Percentiles rank a stretch among this genome's conserved stretches.
Evolutionary conservation across 92 coral and sea anemone species (phyloP).

Genomic region (Diadumene lineata): DNA sequence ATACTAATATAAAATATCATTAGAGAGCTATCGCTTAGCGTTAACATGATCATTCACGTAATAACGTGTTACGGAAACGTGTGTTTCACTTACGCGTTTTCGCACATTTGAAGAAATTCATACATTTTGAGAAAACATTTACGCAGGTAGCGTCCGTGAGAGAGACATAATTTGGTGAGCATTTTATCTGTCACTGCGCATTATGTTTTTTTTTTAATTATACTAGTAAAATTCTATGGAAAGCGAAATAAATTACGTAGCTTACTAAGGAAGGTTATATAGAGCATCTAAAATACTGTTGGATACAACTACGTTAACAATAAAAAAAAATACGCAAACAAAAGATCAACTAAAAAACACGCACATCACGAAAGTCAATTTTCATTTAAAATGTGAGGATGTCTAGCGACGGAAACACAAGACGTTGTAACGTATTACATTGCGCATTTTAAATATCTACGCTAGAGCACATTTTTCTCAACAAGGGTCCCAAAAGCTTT

Average conservation of each 20-base stretch:
- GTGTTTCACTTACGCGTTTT: too few species aligned
- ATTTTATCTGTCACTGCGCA: background rate
- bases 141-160: background rate
- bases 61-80: background rate
- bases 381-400: too few species aligned
- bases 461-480: too few species aligned
- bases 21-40: background rate
- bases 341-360: too few species aligned
- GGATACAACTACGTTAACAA: background rate
- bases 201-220: background rate
- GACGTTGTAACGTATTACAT: background rate
- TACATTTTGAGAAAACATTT: background rate
- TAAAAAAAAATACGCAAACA: background rate
- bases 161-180: background rate
- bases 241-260: background rate
- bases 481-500: too few species aligned
- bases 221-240: background rate
- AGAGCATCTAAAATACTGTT: too few species aligned
- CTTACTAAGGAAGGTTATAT: background rate
- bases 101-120: background rate
- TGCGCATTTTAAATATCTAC: too few species aligned
- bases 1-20: background rate
- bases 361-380: background rate
- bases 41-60: constrained; percentile 1
- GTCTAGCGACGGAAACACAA: background rate